These are phyloP conservation scores for Oreortyx pictus DNA, from an alignment of 2,797 vertebrate species.

Conservation along the genomic window DNA sequence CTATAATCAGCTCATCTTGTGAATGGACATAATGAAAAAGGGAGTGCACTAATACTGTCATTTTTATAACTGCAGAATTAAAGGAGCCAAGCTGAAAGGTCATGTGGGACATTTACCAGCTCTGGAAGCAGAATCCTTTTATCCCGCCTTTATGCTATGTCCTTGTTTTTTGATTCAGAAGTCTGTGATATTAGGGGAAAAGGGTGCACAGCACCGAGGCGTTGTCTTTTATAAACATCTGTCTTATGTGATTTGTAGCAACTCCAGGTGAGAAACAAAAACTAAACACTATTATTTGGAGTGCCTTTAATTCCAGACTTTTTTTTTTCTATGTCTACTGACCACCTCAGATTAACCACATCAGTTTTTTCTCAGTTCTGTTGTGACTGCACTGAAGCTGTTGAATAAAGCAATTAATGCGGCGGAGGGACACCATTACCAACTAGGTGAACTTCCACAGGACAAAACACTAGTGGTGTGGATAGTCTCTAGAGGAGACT, in stretches of 20 bases:
- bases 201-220: not conserved
- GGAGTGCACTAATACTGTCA: accelerated
- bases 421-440: too few species aligned
- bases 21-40: not conserved
- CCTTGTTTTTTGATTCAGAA: not conserved
- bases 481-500: not conserved
- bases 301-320: not conserved
- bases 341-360: not conserved
- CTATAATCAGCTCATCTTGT: not conserved
- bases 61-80: not conserved
- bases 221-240: not conserved
- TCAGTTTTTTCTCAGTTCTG: not conserved
- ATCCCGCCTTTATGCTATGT: not conserved
- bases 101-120: not conserved
- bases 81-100: not conserved
- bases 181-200: not conserved
- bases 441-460: not conserved
- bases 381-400: not conserved
- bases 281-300: not conserved
- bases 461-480: not conserved
- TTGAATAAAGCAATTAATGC: not conserved
- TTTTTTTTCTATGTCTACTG: not conserved
- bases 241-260: not conserved
- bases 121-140: not conserved
- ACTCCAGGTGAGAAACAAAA: not conserved